Evolutionary conservation across 64 coral and sea anemone species (phyloP).

Genomic region (Catalaphyllia jardinei): DNA sequence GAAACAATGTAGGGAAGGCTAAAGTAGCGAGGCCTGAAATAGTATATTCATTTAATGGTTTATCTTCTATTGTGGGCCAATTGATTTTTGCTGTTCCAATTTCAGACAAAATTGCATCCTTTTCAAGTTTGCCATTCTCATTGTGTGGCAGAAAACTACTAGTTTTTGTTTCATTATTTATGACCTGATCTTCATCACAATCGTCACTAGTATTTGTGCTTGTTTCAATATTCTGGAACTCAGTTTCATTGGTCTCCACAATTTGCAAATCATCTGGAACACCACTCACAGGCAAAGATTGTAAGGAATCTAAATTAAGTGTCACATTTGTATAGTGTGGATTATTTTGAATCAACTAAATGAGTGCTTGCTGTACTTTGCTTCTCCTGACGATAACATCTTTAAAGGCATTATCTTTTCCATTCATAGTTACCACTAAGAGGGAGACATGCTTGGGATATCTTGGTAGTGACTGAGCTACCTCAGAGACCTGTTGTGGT

Average conservation of each 20-base stretch:
- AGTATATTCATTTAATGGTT: slow-evolving; percentile 48
- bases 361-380: slow-evolving; percentile 18
- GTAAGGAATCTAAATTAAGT: slow-evolving; percentile 13
- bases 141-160: slow-evolving; percentile 46
- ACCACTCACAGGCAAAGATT: slow-evolving; percentile 33
- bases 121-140: background rate
- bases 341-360: slow-evolving; percentile 48
- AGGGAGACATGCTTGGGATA: slow-evolving; percentile 42
- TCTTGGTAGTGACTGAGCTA: slow-evolving; percentile 3
- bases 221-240: background rate
- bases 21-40: slow-evolving; percentile 23
- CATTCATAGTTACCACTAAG: slow-evolving; percentile 20
- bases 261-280: background rate
- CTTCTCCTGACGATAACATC: slow-evolving; percentile 18
- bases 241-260: too few species aligned
- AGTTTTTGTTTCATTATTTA: slow-evolving; percentile 8
- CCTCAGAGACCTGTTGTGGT: background rate
- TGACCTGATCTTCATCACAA: too few species aligned
- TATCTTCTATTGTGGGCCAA: background rate
- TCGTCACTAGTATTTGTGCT: background rate
- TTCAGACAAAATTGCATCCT: background rate
- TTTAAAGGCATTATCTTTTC: slow-evolving; percentile 4
- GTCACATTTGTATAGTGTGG: slow-evolving; percentile 37
- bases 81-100: slow-evolving; percentile 1
- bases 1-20: slow-evolving; percentile 17